Evolutionary conservation across 2,113 vertebrate genomes (phyloP).

Genomic region (Rhabdornis inornatus): DNA sequence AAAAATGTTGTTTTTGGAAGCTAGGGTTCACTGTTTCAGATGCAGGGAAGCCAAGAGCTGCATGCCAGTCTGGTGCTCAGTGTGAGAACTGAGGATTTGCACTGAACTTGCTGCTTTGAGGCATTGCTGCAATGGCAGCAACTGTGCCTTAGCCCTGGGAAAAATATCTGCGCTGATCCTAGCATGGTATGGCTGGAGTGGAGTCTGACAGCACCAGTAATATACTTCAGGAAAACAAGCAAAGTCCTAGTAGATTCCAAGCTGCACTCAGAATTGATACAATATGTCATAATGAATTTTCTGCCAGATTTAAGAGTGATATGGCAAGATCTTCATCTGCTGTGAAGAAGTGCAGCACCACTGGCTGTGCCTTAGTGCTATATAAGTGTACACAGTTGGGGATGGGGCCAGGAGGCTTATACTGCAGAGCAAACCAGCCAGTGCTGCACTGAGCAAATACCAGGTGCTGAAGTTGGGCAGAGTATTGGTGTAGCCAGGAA

Average conservation of each 20-base stretch:
- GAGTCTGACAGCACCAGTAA: background rate
- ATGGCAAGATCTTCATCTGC: background rate
- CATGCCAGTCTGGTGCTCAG: background rate
- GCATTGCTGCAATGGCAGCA: background rate
- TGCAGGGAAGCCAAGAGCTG: background rate
- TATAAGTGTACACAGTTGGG: fast-evolving
- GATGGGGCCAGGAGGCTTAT: background rate
- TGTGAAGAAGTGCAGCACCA: background rate
- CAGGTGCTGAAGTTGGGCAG: background rate
- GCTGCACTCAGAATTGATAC: background rate
- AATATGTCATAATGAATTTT: slow-evolving; percentile 16
- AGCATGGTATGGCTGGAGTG: background rate
- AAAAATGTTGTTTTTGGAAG: background rate
- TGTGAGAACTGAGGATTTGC: background rate
- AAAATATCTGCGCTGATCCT: background rate
- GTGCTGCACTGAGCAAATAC: background rate
- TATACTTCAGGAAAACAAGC: slow-evolving; percentile 13
- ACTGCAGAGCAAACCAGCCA: background rate
- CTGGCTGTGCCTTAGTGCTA: background rate
- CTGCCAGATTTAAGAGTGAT: slow-evolving; percentile 4
- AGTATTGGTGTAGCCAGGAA: background rate
- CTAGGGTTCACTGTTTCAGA: background rate
- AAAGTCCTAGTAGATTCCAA: background rate
- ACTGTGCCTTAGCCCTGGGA: background rate
- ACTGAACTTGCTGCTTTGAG: background rate